A percentile compares a stretch with the other conserved stretches of the same genome.
These are phyloP conservation scores for Andrena bucephala DNA, from an alignment of 2,888 invertebrate genomes.

Conservation along the genomic window DNA sequence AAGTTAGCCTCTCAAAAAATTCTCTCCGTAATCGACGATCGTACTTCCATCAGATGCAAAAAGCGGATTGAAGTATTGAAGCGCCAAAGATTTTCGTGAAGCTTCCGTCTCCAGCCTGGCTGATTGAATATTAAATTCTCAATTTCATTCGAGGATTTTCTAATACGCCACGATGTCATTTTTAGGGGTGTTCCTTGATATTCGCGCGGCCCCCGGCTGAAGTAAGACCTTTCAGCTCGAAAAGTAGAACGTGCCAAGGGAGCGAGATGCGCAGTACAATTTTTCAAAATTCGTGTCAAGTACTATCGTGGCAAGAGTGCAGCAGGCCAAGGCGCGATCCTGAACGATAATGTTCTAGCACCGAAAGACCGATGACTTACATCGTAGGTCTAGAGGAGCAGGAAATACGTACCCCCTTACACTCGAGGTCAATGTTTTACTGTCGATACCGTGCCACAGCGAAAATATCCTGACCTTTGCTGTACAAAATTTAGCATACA, in stretches of 20 bases:
- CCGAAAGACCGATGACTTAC: conserved; percentile 37
- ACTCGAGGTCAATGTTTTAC: conserved; percentile 14
- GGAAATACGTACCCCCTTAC: conserved; percentile 20
- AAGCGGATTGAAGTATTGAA: too few species aligned
- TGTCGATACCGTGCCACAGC: background rate
- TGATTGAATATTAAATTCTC: conserved; percentile 37
- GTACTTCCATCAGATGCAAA: too few species aligned
- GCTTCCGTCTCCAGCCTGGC: background rate
- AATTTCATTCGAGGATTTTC: conserved; percentile 25
- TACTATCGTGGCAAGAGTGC: conserved; percentile 42
- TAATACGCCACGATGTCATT: conserved; percentile 37
- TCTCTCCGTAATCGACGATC: too few species aligned
- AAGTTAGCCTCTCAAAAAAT: background rate
- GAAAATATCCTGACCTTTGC: too few species aligned
- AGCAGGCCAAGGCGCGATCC: conserved; percentile 48
- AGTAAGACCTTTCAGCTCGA: conserved; percentile 47
- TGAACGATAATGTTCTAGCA: conserved; percentile 57
- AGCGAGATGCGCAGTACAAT: conserved; percentile 49
- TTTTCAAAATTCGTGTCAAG: conserved; percentile 64
- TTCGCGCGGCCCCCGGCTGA: conserved; percentile 33
- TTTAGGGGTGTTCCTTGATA: conserved; percentile 43
- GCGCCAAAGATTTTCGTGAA: background rate
- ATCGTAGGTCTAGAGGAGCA: conserved; percentile 21
- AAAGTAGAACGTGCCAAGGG: conserved; percentile 48
- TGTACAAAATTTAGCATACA: too few species aligned